Base-by-base conservation (phyloP, 2,888 invertebrate genomes). In the Pollenia labialis region DNA sequence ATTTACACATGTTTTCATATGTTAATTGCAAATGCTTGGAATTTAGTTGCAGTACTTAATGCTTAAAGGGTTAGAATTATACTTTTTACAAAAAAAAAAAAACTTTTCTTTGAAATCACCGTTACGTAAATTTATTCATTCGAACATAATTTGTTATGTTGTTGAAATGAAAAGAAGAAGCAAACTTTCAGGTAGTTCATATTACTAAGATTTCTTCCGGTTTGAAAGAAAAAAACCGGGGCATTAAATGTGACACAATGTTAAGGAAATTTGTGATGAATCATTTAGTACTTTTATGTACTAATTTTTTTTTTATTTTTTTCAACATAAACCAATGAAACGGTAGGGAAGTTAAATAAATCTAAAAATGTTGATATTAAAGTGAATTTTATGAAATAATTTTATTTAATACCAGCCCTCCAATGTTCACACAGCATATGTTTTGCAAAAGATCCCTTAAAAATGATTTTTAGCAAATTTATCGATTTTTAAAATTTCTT, bases 201-300 rank as follows among this genome's bases (percentile, higher is more conserved):
- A 68, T 74, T 80, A 72, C 68, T 48, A 66, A 48, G 16, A 72
- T 74, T 74, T 83, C 64, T 86, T 79, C 79, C 77, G 75, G 77
- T 64, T 77, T 62, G 4, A 6, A 62, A 54, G 44, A 56, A 56
- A 32, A 75, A 14, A 62, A 32, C 32, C 66, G 40, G 32, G 48
- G 40, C 40, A 42, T 64, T 76, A 46, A 66, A 32, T 58, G 32
- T 32, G 8, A 44, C 14, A 56, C 48, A 48, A 18, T 69, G n/a
- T 7, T 23, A 64, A 23, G 11, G 14, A 48, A 48, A n/a, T 66
- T 66, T 48, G 23, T 66, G 66, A 48, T 66, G 66, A 48, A 9
- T 66, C 62, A 44, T 16, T 1, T 44, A 32, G 32, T 32, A 18
- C 18, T 62, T 46, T 8, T 10, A 16, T 42, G 23, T 12, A 12